Evolutionary conservation across 2,888 invertebrate species (phyloP).

Genomic region (Herminia tarsipennalis): DNA sequence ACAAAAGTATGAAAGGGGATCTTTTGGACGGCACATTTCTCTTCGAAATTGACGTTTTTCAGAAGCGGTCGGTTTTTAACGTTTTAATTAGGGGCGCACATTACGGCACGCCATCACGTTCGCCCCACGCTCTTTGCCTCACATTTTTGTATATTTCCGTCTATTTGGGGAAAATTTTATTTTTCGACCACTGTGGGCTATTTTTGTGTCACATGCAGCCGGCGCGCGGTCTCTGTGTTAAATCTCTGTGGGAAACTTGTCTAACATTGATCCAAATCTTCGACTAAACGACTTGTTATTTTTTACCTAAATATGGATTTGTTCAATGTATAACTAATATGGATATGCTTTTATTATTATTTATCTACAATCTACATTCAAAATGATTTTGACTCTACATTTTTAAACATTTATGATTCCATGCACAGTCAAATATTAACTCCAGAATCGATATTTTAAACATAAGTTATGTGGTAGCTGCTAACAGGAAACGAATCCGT

Average conservation of each 20-base stretch:
- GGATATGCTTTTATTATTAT: no score
- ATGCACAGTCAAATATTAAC: conserved; percentile 14
- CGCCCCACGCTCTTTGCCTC: conserved; percentile 82
- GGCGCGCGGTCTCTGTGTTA: conserved; percentile 74
- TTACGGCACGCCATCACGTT: conserved; percentile 83
- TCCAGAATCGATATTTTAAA: conserved; percentile 57
- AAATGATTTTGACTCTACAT: no score
- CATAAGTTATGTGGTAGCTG: conserved; percentile 67
- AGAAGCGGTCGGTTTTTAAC: conserved; percentile 84
- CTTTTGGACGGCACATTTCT: conserved; percentile 82
- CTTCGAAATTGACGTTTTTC: conserved; percentile 85
- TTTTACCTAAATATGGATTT: conserved; percentile 16
- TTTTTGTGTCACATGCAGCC: conserved; percentile 84
- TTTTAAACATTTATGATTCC: no score
- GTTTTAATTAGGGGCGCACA: conserved; percentile 86
- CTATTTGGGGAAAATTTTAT: conserved; percentile 85
- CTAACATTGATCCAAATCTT: conserved; percentile 55
- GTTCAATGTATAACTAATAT: no score
- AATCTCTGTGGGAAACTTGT: conserved; percentile 84
- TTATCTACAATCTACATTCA: no score
- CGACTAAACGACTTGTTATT: conserved; percentile 43
- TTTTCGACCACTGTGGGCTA: conserved; percentile 84
- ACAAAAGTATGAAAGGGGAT: conserved; percentile 79
- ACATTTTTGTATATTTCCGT: conserved; percentile 85
- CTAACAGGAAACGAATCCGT: conserved; percentile 74